Conservation (phyloP, 2,797 vertebrate genomes). For the Carduelis carduelis region DNA sequence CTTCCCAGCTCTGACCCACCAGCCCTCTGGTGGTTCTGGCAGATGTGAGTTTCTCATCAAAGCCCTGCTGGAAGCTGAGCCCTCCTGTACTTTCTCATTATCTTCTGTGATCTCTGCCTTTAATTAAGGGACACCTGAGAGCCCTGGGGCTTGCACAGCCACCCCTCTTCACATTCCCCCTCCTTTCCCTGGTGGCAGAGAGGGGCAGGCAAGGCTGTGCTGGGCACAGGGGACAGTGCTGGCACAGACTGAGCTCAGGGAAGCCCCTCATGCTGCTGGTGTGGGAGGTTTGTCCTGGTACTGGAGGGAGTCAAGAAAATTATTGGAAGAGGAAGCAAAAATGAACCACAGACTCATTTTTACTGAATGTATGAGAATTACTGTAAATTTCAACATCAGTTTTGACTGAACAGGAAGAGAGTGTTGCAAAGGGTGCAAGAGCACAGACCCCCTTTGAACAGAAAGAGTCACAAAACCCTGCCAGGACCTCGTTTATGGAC, state of each 20-base stretch:
- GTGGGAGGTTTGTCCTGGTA: background rate
- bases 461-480: background rate
- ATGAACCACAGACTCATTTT: background rate
- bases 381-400: background rate
- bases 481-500: background rate
- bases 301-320: background rate
- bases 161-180: background rate
- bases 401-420: background rate
- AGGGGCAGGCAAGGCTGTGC: background rate
- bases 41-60: background rate
- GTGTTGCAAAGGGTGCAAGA: background rate
- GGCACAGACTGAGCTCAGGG: background rate
- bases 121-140: background rate
- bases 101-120: background rate
- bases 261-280: fast-evolving
- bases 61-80: background rate
- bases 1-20: background rate
- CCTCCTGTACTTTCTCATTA: background rate
- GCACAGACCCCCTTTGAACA: background rate
- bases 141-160: background rate
- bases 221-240: background rate
- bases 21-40: background rate
- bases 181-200: background rate
- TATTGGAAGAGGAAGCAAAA: background rate
- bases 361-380: background rate